phyloP scores from a whole-genome alignment of 2,888 invertebrate species.

The Malthinus seriepunctatus region DNA sequence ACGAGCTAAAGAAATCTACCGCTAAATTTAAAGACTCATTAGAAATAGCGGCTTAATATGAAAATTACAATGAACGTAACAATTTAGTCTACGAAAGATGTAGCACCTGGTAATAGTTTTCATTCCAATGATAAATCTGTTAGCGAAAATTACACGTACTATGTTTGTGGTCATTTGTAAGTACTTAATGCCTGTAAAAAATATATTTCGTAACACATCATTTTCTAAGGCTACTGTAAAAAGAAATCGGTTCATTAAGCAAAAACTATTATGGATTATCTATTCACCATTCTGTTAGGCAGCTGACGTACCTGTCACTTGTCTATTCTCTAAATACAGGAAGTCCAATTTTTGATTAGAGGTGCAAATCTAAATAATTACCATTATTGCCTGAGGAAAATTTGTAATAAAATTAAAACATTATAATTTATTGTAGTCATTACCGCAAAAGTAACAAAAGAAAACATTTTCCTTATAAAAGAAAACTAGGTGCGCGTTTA shows the following conservation, averaged over 20 bases:
- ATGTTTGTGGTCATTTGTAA: constrained; percentile 13
- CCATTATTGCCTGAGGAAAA: constrained; percentile 7
- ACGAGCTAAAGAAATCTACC: constrained; percentile 7
- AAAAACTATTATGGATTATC: constrained; percentile 20
- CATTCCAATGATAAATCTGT: constrained; percentile 22
- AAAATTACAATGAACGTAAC: constrained; percentile 19
- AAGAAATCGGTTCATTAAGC: constrained; percentile 25
- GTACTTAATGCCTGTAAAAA: constrained; percentile 1
- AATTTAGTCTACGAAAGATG: constrained; percentile 11
- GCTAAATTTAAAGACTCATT: constrained; percentile 21
- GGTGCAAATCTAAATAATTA: constrained; percentile 23
- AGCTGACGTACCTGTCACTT: constrained; percentile 17
- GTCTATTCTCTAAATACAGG: constrained; percentile 11
- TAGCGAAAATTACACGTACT: constrained; percentile 21
- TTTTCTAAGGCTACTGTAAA: constrained; percentile 22
- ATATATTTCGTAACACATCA: constrained; percentile 15
- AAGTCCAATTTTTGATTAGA: constrained; percentile 24
- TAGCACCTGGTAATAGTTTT: constrained; percentile 17
- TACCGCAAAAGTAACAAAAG: no score
- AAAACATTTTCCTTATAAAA: no score
- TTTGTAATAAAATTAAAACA: no score
- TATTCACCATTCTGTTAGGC: constrained; percentile 19
- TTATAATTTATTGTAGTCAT: no score
- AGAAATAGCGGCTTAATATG: constrained; percentile 21
- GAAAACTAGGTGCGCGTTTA: no score